phyloP scores from a whole-genome alignment of 2,797 vertebrate species.

The Argentina silus region DNA sequence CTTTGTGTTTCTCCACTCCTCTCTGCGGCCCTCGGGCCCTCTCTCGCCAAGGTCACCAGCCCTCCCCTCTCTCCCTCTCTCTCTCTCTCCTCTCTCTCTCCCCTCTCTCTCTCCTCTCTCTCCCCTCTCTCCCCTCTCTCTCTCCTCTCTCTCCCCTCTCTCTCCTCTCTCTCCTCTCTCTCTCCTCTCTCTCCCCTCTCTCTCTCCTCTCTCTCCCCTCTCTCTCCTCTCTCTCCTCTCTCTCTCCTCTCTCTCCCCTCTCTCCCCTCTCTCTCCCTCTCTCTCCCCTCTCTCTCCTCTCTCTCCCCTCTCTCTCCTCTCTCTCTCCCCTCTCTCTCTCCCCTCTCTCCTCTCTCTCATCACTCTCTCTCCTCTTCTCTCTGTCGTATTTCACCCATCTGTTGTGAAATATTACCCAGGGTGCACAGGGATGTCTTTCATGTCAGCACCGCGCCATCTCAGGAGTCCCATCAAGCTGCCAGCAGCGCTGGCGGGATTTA shows the following conservation, averaged over 20 bases:
- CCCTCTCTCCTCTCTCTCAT: not conserved
- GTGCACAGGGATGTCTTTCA: slow-evolving; percentile 3
- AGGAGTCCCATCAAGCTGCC: not conserved
- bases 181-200: not conserved
- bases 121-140: too few species aligned
- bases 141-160: too few species aligned
- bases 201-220: too few species aligned
- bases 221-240: not conserved
- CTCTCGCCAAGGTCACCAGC: not conserved
- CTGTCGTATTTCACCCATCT: not conserved
- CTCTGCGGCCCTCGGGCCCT: not conserved
- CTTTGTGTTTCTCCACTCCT: not conserved
- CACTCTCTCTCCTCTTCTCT: not conserved
- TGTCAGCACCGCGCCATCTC: not conserved
- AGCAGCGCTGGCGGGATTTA: not conserved
- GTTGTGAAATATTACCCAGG: slow-evolving; percentile 8
- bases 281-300: not conserved
- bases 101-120: not conserved
- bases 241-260: not conserved
- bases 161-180: not conserved
- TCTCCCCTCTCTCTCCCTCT: not conserved
- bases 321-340: not conserved
- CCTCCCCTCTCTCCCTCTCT: not conserved
- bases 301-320: not conserved
- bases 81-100: too few species aligned